phyloP scores from a whole-genome alignment of 2,113 vertebrate species.

The Urocitellus parryii region DNA sequence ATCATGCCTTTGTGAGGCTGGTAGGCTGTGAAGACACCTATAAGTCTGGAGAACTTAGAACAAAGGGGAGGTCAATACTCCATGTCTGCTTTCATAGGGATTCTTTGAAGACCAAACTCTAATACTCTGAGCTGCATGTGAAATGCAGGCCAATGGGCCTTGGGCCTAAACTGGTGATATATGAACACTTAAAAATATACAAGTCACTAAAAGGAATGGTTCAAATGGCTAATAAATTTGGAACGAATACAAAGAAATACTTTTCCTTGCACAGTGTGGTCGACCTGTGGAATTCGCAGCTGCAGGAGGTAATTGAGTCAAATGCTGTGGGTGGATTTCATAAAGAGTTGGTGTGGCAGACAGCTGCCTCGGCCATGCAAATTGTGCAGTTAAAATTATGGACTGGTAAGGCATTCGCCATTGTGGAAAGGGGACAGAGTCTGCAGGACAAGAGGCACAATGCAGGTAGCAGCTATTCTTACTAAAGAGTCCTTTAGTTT shows the following conservation, averaged over 20 bases:
- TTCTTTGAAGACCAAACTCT: slow-evolving; percentile 64
- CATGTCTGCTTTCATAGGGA: neutral
- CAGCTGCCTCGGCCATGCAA: slow-evolving; percentile 79
- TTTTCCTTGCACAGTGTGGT: slow-evolving; percentile 80
- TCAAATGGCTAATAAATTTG: slow-evolving; percentile 84
- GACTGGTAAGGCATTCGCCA: slow-evolving; percentile 56
- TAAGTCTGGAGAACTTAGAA: slow-evolving; percentile 30
- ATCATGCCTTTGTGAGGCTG: neutral
- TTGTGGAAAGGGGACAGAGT: slow-evolving; percentile 31
- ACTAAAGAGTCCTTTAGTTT: slow-evolving; percentile 58
- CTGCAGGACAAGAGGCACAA: slow-evolving; percentile 26
- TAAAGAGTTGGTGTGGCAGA: slow-evolving; percentile 81
- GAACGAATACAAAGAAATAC: slow-evolving; percentile 82
- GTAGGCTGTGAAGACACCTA: neutral
- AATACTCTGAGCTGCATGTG: slow-evolving; percentile 52
- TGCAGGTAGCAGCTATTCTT: slow-evolving; percentile 66
- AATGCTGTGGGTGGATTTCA: slow-evolving; percentile 82
- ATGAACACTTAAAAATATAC: slow-evolving; percentile 80
- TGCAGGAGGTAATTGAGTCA: slow-evolving; percentile 83
- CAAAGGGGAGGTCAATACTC: slow-evolving; percentile 20
- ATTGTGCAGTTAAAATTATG: slow-evolving; percentile 75
- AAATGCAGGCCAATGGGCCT: slow-evolving; percentile 58
- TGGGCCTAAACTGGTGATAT: slow-evolving; percentile 69
- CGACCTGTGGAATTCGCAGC: slow-evolving; percentile 83
- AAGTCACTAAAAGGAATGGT: slow-evolving; percentile 76